Percentiles rank a stretch among this genome's conserved stretches.
Conservation (phyloP, 2,888 invertebrate genomes). For the Abscondita cerata region DNA sequence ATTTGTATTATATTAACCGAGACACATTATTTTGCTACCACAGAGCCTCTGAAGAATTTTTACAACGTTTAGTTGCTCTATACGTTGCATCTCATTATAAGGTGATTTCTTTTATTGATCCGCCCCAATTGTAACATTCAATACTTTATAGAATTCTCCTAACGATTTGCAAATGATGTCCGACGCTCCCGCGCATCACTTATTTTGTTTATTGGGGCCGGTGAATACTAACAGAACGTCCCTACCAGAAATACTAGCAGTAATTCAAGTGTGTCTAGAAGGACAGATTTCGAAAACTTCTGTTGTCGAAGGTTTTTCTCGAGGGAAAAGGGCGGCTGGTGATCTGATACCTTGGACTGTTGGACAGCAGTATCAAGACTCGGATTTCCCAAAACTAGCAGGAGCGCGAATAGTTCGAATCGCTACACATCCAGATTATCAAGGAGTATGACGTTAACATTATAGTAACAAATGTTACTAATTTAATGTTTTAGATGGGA, state of each 20-base stretch:
- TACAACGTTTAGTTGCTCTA: constrained; percentile 90
- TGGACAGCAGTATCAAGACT: constrained; percentile 94
- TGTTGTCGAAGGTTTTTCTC: constrained; percentile 78
- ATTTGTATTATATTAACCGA: constrained; percentile 85
- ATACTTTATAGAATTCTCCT: constrained; percentile 80
- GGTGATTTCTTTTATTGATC: constrained; percentile 57
- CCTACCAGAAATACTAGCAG: constrained; percentile 93
- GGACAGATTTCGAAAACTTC: constrained; percentile 75
- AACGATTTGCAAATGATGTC: constrained; percentile 98
- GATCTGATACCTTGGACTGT: constrained; percentile 99
- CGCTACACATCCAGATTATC: constrained; percentile 98
- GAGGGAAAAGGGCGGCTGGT: constrained; percentile 91
- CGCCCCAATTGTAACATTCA: neutral
- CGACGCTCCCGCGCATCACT: constrained; percentile 97
- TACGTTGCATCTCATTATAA: constrained; percentile 99
- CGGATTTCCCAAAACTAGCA: constrained; percentile 87
- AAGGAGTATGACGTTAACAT: constrained; percentile 66
- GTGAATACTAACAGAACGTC: constrained; percentile 72
- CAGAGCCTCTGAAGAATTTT: constrained; percentile 88
- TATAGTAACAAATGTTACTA: neutral
- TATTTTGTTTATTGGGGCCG: constrained; percentile 94
- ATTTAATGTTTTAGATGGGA: constrained; percentile 77
- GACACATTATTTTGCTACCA: constrained; percentile 98
- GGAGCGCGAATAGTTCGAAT: constrained; percentile 95
- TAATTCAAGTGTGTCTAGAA: constrained; percentile 83